A percentile compares a stretch with the other conserved stretches of the same genome.
phyloP scores from a whole-genome alignment of 2,113 vertebrate species.

The Onychostoma macrolepis region DNA sequence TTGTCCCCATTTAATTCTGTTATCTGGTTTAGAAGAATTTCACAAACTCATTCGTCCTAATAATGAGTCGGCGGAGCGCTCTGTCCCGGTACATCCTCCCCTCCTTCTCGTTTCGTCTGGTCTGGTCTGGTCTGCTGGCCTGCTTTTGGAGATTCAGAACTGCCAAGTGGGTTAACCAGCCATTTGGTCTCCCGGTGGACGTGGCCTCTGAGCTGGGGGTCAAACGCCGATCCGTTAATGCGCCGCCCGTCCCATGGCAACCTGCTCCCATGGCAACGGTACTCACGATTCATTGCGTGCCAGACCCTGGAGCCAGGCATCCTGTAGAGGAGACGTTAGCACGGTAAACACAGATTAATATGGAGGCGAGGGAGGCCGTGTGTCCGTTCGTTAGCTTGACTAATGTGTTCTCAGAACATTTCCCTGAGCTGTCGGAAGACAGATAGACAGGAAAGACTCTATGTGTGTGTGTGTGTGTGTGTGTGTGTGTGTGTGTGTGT shows the following conservation, averaged over 20 bases:
- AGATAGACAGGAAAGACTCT: constrained; percentile 1
- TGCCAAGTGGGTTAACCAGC: constrained; percentile 21
- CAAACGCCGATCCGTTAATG: constrained; percentile 38
- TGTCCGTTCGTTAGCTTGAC: constrained; percentile 39
- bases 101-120: neutral
- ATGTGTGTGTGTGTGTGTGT: neutral
- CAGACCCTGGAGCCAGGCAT: constrained; percentile 50
- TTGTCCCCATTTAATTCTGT: neutral
- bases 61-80: neutral
- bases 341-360: constrained; percentile 52
- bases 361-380: constrained; percentile 37
- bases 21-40: neutral
- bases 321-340: constrained; percentile 49
- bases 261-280: constrained; percentile 52
- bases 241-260: constrained; percentile 45
- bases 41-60: neutral
- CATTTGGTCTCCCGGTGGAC: constrained; percentile 16
- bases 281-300: constrained; percentile 31
- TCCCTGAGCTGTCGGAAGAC: constrained; percentile 19
- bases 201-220: constrained; percentile 5
- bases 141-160: neutral
- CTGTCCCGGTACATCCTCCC: neutral
- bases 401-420: constrained; percentile 35
- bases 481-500: constrained; percentile 8
- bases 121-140: neutral